Conservation (phyloP, 2,888 invertebrate genomes). For the Cheilosia urbana region DNA sequence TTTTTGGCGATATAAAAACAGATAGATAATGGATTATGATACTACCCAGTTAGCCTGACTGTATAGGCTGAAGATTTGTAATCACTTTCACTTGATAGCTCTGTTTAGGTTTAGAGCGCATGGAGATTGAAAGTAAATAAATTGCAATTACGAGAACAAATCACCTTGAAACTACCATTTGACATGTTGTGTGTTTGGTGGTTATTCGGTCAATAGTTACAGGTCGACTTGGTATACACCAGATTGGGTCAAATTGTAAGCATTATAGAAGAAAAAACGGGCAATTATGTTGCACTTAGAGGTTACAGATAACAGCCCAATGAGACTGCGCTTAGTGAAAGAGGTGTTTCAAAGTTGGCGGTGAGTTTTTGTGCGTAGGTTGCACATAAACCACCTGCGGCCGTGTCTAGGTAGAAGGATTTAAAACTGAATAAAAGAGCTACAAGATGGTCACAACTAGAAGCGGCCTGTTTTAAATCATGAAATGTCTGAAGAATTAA, state of each 20-base stretch:
- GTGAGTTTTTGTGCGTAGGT: not conserved
- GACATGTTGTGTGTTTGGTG: slow-evolving; percentile 14
- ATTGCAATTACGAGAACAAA: not conserved
- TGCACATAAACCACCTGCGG: too few species aligned
- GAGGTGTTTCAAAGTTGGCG: not conserved
- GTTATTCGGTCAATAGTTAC: slow-evolving; percentile 41
- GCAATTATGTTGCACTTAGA: too few species aligned
- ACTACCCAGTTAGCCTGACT: not conserved
- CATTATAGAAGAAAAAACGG: too few species aligned
- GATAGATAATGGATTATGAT: slow-evolving; percentile 43
- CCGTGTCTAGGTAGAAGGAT: too few species aligned
- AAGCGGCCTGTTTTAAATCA: too few species aligned
- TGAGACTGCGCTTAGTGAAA: not conserved
- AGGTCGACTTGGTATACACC: slow-evolving; percentile 21
- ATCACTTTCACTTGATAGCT: slow-evolving; percentile 53
- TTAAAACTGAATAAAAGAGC: too few species aligned
- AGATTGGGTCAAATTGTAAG: too few species aligned
- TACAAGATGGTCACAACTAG: too few species aligned
- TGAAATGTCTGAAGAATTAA: too few species aligned
- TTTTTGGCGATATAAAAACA: slow-evolving; percentile 21
- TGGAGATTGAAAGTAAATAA: not conserved
- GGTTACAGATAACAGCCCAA: not conserved
- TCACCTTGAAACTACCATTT: slow-evolving; percentile 13
- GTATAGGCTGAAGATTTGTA: slow-evolving; percentile 16
- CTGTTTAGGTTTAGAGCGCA: slow-evolving; percentile 9